Base-by-base conservation (phyloP, 2,113 vertebrate species). In the Bombycilla garrulus region DNA sequence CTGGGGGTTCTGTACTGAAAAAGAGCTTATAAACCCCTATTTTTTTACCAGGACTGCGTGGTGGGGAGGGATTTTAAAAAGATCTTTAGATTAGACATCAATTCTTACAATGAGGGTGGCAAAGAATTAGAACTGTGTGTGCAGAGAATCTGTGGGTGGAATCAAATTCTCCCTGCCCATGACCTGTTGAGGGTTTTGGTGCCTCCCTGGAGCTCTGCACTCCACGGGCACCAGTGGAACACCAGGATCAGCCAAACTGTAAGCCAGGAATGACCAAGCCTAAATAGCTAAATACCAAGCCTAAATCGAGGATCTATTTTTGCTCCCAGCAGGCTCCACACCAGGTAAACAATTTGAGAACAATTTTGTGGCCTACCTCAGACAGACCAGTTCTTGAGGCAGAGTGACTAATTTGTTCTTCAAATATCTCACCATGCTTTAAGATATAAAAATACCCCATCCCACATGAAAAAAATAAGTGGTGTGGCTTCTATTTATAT, bases 371-470 rank as follows among this genome's bases (percentile, higher is more conserved):
- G 95, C 90, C 35, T 44, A 76, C 96, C 96, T 96, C 97, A 96
- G 93, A 94, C 90, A 92, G 91, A 89, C 70, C 67, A 91, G 47
- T 69, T 96, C 86, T 96, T 96, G 95, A 94, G 91, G 92, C 51
- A 94, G 81, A 77, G 44, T 97, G 97, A 97, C 95, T 95, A 92
- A 96, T 95, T 92, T 97, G 84, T 94, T 96, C 92, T 97, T 95
- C 90, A 97, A 97, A 96, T 97, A 94, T 67, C 91, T 92, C 91
- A 91, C 80, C 91, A 14, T 88, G 85, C 86, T 92, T 92, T 69
- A 60, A 92, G 88, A 76, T 82, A 86, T 24, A 96, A 96, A 97
- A 96, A 91, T 95, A 95, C 48, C 58, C 60, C 42, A 20, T 92
- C 87, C 93, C 92, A 97, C 95, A 96, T 93, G 88, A 96, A 77